Conservation (phyloP, 2,113 vertebrate species). For the Silurus meridionalis region DNA sequence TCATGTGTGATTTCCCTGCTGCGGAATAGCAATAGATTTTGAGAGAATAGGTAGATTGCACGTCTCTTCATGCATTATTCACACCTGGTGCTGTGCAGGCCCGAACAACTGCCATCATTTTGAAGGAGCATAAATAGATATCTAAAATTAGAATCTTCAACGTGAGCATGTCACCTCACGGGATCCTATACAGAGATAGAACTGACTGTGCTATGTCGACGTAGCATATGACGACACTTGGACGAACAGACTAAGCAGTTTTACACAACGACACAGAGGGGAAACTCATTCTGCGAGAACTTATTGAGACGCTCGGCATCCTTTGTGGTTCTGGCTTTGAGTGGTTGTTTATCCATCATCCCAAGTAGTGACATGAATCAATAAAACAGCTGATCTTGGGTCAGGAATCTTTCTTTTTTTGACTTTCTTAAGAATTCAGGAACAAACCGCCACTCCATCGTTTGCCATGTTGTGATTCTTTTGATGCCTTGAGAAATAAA, state of each 20-base stretch:
- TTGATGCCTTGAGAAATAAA: not conserved
- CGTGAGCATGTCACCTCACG: slow-evolving; percentile 46
- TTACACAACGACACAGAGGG: slow-evolving; percentile 23
- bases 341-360: slow-evolving; percentile 16
- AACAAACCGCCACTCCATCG: not conserved
- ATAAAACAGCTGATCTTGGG: not conserved
- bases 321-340: not conserved
- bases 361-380: not conserved
- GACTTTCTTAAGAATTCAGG: not conserved
- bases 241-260: slow-evolving; percentile 31
- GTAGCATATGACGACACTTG: slow-evolving; percentile 2
- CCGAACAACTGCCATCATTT: slow-evolving; percentile 50
- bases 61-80: slow-evolving; percentile 58
- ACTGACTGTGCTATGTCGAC: slow-evolving; percentile 16
- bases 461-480: not conserved
- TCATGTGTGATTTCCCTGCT: slow-evolving; percentile 54
- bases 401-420: not conserved
- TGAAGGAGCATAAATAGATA: slow-evolving; percentile 59
- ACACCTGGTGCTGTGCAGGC: slow-evolving; percentile 33
- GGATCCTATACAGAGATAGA: slow-evolving; percentile 34
- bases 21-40: slow-evolving; percentile 55
- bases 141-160: slow-evolving; percentile 65
- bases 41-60: slow-evolving; percentile 37
- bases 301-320: not conserved
- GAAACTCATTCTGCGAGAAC: slow-evolving; percentile 7